A percentile compares a stretch with the other conserved stretches of the same genome.
phyloP scores from a whole-genome alignment of 2,888 invertebrate species.

The Cephus rjabovi region DNA sequence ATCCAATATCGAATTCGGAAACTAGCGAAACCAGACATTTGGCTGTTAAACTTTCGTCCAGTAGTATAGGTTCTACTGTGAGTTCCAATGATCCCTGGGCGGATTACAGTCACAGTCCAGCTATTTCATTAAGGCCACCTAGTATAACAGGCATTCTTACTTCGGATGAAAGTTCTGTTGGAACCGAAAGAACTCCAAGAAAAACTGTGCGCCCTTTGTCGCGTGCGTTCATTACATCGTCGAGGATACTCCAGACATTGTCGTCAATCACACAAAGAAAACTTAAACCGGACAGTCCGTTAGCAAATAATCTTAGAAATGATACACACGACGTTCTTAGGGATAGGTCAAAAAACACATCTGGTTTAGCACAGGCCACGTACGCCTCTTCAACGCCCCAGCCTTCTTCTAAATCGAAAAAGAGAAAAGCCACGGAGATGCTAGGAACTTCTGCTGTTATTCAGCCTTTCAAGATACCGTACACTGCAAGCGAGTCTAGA shows the following conservation, averaged over 20 bases:
- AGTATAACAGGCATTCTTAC: constrained; percentile 44
- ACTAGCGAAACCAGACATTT: constrained; percentile 25
- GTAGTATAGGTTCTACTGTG: constrained; percentile 42
- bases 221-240: constrained; percentile 56
- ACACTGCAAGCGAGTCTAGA: constrained; percentile 28
- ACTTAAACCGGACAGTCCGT: constrained; percentile 27
- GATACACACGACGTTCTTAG: neutral
- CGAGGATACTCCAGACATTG: constrained; percentile 58
- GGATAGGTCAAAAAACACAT: neutral
- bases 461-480: constrained; percentile 55
- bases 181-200: constrained; percentile 30
- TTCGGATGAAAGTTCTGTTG: constrained; percentile 48
- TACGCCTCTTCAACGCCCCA: constrained; percentile 13
- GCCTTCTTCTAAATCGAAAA: constrained; percentile 40
- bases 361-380: neutral
- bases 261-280: constrained; percentile 55
- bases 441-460: constrained; percentile 33
- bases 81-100: constrained; percentile 58
- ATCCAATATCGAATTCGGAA: constrained; percentile 11
- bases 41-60: constrained; percentile 32
- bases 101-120: constrained; percentile 45
- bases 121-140: constrained; percentile 50
- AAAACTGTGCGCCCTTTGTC: constrained; percentile 44
- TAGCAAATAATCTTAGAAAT: neutral
- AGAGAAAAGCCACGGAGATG: constrained; percentile 55